Evolutionary conservation across 2,113 vertebrate species (phyloP).

Genomic region (Aphyosemion australe): DNA sequence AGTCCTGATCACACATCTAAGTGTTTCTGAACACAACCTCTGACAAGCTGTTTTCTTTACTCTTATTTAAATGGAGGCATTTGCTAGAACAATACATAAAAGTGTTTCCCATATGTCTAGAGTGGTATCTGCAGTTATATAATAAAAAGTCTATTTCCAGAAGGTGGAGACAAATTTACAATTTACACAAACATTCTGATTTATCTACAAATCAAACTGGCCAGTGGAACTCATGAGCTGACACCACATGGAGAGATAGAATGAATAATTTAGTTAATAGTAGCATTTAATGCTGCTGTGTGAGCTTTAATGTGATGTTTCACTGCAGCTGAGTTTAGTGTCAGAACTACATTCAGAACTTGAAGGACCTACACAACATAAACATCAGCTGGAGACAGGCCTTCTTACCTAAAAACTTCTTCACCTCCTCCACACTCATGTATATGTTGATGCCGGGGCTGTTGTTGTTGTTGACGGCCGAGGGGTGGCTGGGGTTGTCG

Average conservation of each 20-base stretch:
- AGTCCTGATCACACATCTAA: too few species aligned
- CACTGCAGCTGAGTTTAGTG: too few species aligned
- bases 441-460: constrained; percentile 79
- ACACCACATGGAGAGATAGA: neutral
- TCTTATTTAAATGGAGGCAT: neutral
- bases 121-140: too few species aligned
- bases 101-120: too few species aligned
- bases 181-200: neutral
- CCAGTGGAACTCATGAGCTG: constrained; percentile 3
- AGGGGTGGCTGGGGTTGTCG: constrained; percentile 59
- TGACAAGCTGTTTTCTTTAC: too few species aligned
- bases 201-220: neutral
- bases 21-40: too few species aligned
- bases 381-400: constrained; percentile 29
- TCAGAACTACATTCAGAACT: neutral
- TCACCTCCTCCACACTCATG: constrained; percentile 83
- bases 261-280: too few species aligned
- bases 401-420: constrained; percentile 80
- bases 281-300: too few species aligned
- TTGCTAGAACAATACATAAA: too few species aligned
- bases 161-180: neutral
- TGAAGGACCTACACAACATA: too few species aligned
- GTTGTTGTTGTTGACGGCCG: constrained; percentile 58
- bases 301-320: too few species aligned
- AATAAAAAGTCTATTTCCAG: neutral